Evolutionary conservation across 2,797 vertebrate genomes (phyloP).

Genomic region (Sternotherus odoratus): DNA sequence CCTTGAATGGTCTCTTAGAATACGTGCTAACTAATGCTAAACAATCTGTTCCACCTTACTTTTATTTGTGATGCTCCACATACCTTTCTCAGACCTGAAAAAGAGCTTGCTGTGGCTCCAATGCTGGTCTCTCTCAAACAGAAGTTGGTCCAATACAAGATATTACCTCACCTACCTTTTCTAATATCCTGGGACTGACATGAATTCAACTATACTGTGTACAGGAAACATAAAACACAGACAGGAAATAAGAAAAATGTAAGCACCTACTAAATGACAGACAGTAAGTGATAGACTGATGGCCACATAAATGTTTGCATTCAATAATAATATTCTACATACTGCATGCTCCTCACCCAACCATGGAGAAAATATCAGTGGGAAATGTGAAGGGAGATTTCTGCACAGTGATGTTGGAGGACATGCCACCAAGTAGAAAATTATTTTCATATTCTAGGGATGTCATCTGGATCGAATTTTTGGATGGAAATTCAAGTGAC

Average conservation of each 20-base stretch:
- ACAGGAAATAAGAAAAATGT: not conserved
- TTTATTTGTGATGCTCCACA: not conserved
- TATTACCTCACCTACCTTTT: not conserved
- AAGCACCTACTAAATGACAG: not conserved
- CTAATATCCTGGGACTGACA: not conserved
- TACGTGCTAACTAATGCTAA: not conserved
- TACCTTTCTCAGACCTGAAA: not conserved
- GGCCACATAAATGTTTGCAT: not conserved
- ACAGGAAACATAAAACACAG: not conserved
- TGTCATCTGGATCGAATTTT: not conserved
- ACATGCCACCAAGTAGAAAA: not conserved
- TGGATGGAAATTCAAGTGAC: not conserved
- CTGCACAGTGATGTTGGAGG: not conserved
- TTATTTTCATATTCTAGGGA: not conserved
- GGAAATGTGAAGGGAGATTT: not conserved
- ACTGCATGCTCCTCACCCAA: no score
- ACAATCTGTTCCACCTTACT: not conserved
- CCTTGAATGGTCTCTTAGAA: not conserved
- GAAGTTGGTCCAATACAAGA: not conserved
- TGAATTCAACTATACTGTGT: not conserved
- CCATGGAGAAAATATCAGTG: not conserved
- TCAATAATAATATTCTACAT: not conserved
- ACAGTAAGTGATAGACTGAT: not conserved
- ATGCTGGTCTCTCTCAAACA: not conserved
- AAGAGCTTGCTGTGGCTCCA: not conserved